phyloP scores from a whole-genome alignment of 2,113 vertebrate genomes.

The Oncorhynchus gorbuscha region DNA sequence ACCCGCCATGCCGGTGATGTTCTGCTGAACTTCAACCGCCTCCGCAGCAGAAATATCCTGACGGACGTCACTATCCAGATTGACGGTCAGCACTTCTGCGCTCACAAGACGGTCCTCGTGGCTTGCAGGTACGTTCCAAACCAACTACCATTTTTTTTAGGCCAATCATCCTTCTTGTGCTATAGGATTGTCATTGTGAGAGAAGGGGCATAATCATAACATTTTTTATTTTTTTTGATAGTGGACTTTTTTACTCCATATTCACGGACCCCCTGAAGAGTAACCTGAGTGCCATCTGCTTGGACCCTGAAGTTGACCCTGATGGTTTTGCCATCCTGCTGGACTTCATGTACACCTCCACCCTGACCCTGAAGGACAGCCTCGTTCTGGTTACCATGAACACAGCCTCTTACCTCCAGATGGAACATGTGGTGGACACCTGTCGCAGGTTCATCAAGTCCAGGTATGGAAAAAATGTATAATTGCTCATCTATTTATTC shows the following conservation, averaged over 20 bases:
- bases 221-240: constrained; percentile 47
- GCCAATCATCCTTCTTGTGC: neutral
- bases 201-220: neutral
- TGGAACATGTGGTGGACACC: constrained; percentile 96
- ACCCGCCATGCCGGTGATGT: constrained; percentile 93
- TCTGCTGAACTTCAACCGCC: constrained; percentile 93
- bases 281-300: constrained; percentile 84
- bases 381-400: constrained; percentile 87
- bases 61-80: constrained; percentile 91
- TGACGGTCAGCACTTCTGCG: constrained; percentile 86
- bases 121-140: constrained; percentile 87
- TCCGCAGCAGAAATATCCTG: constrained; percentile 90
- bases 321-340: constrained; percentile 90
- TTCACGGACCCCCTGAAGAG: constrained; percentile 91
- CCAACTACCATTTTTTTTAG: neutral
- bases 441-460: constrained; percentile 92
- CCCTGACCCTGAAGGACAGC: constrained; percentile 86
- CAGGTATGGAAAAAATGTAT: constrained; percentile 73
- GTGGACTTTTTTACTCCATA: constrained; percentile 94
- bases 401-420: constrained; percentile 91
- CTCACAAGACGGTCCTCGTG: constrained; percentile 95
- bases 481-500: neutral
- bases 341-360: constrained; percentile 98
- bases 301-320: constrained; percentile 89
- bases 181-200: neutral